Percentiles rank a stretch among this genome's conserved stretches.
phyloP scores from a whole-genome alignment of 2,113 vertebrate species.

The Gasterosteus aculeatus region DNA sequence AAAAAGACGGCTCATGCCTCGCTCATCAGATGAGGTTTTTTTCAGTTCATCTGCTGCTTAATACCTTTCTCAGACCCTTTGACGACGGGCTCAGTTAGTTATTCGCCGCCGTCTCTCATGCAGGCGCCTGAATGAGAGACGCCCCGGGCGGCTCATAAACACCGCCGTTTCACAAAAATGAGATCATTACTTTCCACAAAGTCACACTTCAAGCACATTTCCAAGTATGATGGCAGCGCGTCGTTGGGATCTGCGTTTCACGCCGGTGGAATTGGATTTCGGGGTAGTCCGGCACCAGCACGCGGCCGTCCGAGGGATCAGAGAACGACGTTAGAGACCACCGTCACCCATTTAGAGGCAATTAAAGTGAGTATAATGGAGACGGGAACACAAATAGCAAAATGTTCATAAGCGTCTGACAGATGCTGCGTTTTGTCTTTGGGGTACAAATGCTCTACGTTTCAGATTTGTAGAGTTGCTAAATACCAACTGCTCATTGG shows the following conservation, averaged over 20 bases:
- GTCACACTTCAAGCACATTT: conserved; percentile 38
- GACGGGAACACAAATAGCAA: too few relatives aligned
- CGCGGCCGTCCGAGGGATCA: conserved; percentile 24
- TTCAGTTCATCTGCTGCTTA: conserved; percentile 51
- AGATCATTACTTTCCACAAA: conserved; percentile 57
- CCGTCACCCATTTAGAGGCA: conserved; percentile 9
- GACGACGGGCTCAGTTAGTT: conserved; percentile 51
- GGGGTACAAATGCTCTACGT: too few relatives aligned
- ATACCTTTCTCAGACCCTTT: conserved; percentile 46
- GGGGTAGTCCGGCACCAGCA: conserved; percentile 28
- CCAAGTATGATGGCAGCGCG: conserved; percentile 26
- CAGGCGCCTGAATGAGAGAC: conserved; percentile 33
- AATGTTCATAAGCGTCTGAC: neutral
- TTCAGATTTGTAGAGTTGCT: too few relatives aligned
- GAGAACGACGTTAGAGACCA: conserved; percentile 20
- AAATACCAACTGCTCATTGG: neutral
- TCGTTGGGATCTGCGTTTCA: conserved; percentile 35
- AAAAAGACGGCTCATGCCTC: conserved; percentile 24
- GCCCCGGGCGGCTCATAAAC: conserved; percentile 56
- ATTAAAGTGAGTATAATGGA: neutral
- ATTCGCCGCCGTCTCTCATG: conserved; percentile 30
- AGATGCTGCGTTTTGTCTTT: too few relatives aligned
- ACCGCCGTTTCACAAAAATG: conserved; percentile 37
- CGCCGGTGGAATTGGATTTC: conserved; percentile 37
- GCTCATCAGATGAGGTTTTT: conserved; percentile 46